A percentile compares a stretch with the other conserved stretches of the same genome.
phyloP scores from a whole-genome alignment of 2,888 invertebrate genomes.

The Uloborus plumipes region DNA sequence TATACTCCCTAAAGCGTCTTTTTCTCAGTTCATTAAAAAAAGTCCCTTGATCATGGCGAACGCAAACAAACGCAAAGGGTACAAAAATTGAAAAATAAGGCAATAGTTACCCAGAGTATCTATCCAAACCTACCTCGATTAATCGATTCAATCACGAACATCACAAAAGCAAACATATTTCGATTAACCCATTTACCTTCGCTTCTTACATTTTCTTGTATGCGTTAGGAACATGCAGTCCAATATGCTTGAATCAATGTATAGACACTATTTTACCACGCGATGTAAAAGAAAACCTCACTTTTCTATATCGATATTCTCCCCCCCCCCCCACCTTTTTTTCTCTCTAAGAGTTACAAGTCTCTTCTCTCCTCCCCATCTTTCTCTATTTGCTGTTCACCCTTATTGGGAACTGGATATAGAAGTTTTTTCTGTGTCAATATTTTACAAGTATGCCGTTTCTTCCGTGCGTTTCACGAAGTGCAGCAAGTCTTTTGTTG shows the following conservation, averaged over 20 bases:
- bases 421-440: slow-evolving; percentile 1
- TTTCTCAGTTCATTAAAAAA: too few relatives aligned
- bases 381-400: slow-evolving; percentile 1
- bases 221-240: not conserved
- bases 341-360: not conserved
- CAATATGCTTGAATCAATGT: not conserved
- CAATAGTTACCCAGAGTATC: not conserved
- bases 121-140: not conserved
- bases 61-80: too few relatives aligned
- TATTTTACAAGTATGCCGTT: slow-evolving; percentile 6
- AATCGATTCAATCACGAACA: slow-evolving; percentile 8
- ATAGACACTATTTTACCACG: not conserved
- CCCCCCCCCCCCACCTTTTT: not conserved
- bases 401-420: slow-evolving; percentile 8
- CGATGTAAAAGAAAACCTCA: not conserved
- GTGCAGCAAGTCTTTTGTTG: too few relatives aligned
- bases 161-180: slow-evolving; percentile 1
- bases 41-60: too few relatives aligned
- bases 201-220: slow-evolving; percentile 1
- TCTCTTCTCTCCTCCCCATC: not conserved
- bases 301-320: not conserved
- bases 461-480: not conserved
- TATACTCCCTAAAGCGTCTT: too few relatives aligned
- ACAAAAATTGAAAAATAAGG: not conserved
- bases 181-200: not conserved